Evolutionary conservation across 2,113 vertebrate species (phyloP).

Genomic region (Percina caprodes): DNA sequence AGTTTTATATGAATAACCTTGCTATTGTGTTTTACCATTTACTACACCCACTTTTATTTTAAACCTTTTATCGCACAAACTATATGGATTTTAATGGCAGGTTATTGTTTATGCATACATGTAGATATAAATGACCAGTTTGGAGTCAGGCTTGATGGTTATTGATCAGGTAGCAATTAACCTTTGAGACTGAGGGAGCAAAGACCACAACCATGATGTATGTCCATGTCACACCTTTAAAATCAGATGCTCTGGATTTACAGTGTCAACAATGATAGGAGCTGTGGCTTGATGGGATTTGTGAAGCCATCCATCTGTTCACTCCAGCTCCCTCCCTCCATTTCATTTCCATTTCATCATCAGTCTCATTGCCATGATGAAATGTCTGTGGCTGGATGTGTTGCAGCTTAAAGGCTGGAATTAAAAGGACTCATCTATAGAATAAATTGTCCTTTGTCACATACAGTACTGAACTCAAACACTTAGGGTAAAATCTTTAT

Average conservation of each 20-base stretch:
- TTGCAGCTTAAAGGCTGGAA: background rate
- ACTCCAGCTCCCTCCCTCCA: background rate
- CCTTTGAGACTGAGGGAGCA: background rate
- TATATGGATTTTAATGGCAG: background rate
- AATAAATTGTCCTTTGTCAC: slow-evolving; percentile 11
- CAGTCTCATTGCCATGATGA: slow-evolving; percentile 25
- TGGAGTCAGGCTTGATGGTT: background rate
- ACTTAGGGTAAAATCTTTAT: background rate
- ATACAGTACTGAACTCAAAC: background rate
- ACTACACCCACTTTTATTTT: background rate
- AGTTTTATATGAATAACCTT: background rate
- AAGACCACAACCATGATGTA: background rate
- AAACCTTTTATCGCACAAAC: background rate
- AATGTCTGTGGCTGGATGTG: background rate
- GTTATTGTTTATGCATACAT: background rate
- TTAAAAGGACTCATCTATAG: slow-evolving; percentile 3
- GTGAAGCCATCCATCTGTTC: slow-evolving; percentile 28
- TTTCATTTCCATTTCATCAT: slow-evolving; percentile 26
- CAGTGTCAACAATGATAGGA: background rate
- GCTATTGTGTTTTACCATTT: background rate
- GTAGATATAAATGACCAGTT: background rate
- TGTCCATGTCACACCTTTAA: background rate
- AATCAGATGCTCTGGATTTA: slow-evolving; percentile 1
- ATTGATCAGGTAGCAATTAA: slow-evolving; percentile 25
- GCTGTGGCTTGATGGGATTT: background rate